phyloP scores from a whole-genome alignment of 2,888 invertebrate species.

The Aleiodes alternator region DNA sequence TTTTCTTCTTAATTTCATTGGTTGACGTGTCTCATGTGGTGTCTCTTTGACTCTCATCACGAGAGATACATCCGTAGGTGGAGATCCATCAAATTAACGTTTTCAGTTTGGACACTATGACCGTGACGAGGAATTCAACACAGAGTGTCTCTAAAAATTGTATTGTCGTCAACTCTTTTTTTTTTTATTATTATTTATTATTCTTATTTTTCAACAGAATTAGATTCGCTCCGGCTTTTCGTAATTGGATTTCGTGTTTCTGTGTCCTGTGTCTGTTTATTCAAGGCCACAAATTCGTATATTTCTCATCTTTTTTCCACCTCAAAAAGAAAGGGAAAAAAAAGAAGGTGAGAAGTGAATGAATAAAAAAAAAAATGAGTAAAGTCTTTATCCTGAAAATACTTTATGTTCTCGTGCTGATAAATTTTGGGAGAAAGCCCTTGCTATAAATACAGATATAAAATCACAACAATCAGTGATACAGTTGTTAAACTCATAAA shows the following conservation, averaged over 20 bases:
- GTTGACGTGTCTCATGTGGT: not conserved
- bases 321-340: no score
- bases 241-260: constrained; percentile 28
- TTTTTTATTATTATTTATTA: constrained; percentile 3
- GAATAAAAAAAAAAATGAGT: not conserved
- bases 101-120: constrained; percentile 30
- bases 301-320: constrained; percentile 10
- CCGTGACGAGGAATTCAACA: constrained; percentile 45
- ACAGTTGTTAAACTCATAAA: constrained; percentile 19
- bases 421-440: not conserved
- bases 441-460: constrained; percentile 1
- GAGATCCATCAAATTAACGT: constrained; percentile 47
- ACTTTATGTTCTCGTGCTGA: not conserved
- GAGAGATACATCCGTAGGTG: constrained; percentile 5
- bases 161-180: constrained; percentile 32
- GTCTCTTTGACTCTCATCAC: constrained; percentile 11
- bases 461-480: constrained; percentile 20
- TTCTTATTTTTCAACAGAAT: constrained; percentile 27
- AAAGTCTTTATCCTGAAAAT: not conserved
- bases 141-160: not conserved
- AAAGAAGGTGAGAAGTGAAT: no score
- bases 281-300: constrained; percentile 41
- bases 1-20: not conserved
- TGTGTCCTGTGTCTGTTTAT: constrained; percentile 39
- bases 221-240: constrained; percentile 41